Evolutionary conservation across 1,140 invertebrate genomes (phyloP), one percentile per base, ranked within the genome.

Genomic region (Hirudo medicinalis): DNA sequence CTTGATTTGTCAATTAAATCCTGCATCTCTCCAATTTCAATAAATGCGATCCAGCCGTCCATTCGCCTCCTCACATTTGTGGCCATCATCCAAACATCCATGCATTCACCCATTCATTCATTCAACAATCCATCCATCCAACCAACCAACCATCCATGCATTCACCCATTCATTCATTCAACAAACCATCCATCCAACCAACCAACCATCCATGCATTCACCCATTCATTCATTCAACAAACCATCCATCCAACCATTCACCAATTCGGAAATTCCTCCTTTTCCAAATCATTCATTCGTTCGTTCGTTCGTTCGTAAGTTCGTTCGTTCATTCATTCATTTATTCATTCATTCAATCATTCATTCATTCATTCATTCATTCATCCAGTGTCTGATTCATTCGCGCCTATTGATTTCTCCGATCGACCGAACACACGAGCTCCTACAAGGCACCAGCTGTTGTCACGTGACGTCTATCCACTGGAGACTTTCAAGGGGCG

Each of bases 381-480:
- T 60, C 27, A 60, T 60, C n/a, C 55, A 15, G 20, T 60, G 22
- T 63, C 5, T n/a, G 9, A 63, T 25, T 11, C 57, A 63, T 63
- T 63, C 29, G 29, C 57, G 22, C 57, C 57, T 63, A 63, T 63
- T 63, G 22, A 63, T 63, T 63, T 32, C 22, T 63, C 19, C 57
- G 57, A 25, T 63, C 57, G 57, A 25, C 29, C 19, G 57, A 25
- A 25, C 55, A 60, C 55, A n/a, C 57, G 17, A 4, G 57, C 29
- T 67, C 20, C 22, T 55, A 72, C n/a, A 20, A 72, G 32, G 27
- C 29, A 25, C 57, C 57, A 25, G 29, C 29, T 63, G 29, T 49
- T 49, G 43, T 49, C 43, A 49, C 11, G 43, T 49, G 9, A 49
- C 43, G 43, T 49, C 43, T 49, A 49, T 49, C 43, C 43, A 49